Conservation (phyloP, 2,113 vertebrate genomes). For the Sclerurus mexicanus region DNA sequence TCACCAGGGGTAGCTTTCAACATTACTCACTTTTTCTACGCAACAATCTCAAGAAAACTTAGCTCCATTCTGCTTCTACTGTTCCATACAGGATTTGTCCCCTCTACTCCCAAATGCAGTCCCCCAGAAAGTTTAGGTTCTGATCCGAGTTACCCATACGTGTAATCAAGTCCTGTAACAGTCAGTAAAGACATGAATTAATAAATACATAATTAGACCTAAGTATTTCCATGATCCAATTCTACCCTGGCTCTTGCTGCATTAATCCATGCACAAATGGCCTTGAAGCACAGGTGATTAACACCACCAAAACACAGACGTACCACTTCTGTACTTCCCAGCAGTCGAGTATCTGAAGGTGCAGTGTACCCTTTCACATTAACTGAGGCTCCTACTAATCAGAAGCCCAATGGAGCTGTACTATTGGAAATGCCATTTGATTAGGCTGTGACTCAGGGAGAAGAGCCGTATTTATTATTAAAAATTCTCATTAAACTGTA, state of each 20-base stretch:
- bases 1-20: neutral
- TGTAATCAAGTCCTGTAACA: neutral
- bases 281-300: constrained; percentile 6
- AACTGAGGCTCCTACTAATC: neutral
- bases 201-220: neutral
- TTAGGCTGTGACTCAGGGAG: constrained; percentile 10
- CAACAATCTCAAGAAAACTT: neutral
- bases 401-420: neutral
- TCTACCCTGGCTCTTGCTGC: neutral
- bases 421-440: constrained; percentile 31
- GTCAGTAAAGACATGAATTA: neutral
- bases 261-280: neutral
- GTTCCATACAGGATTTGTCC: neutral
- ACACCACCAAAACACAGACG: neutral
- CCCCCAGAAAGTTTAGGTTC: neutral
- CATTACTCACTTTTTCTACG: neutral
- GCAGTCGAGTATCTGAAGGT: neutral
- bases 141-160: neutral
- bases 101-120: neutral
- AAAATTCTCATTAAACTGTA: constrained; percentile 41
- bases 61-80: neutral
- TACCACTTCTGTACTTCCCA: neutral
- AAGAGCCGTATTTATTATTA: constrained; percentile 42
- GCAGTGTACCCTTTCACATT: neutral
- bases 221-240: neutral